Evolutionary conservation across 2,113 vertebrate species (phyloP).

Genomic region (Vulpes ferrilata): DNA sequence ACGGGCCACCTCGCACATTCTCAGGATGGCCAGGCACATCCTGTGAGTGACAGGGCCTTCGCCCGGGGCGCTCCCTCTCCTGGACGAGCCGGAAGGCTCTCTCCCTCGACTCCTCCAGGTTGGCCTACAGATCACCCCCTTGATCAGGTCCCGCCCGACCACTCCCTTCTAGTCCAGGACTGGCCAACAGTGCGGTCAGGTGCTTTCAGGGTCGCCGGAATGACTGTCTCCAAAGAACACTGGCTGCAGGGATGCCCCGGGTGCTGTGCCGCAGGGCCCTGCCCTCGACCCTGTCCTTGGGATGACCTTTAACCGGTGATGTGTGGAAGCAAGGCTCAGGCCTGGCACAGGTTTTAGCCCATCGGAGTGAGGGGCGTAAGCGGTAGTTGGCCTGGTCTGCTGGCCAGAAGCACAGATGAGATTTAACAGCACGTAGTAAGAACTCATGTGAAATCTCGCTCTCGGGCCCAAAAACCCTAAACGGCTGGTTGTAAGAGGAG

Average conservation of each 20-base stretch:
- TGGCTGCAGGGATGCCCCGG: background rate
- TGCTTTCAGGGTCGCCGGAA: background rate
- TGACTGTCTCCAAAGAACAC: accelerated
- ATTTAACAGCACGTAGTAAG: background rate
- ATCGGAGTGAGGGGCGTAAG: background rate
- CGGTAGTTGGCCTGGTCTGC: background rate
- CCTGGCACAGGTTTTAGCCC: background rate
- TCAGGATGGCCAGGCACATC: background rate
- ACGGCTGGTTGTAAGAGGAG: background rate
- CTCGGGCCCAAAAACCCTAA: background rate
- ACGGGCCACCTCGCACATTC: background rate
- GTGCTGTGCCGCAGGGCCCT: background rate
- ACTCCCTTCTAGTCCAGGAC: background rate
- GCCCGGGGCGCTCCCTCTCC: background rate
- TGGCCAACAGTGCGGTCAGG: accelerated
- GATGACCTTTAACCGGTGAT: too few species aligned
- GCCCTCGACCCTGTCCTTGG: background rate
- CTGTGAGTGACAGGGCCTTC: too few species aligned
- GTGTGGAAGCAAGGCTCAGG: background rate
- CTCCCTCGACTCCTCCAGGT: background rate
- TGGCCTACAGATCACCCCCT: background rate
- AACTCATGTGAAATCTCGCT: background rate
- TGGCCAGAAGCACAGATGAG: background rate
- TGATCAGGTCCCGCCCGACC: background rate
- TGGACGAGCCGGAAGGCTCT: background rate